Percentiles rank a stretch among this genome's conserved stretches.
Conservation (phyloP, 2,797 vertebrate genomes). For the Oophaga sylvatica region DNA sequence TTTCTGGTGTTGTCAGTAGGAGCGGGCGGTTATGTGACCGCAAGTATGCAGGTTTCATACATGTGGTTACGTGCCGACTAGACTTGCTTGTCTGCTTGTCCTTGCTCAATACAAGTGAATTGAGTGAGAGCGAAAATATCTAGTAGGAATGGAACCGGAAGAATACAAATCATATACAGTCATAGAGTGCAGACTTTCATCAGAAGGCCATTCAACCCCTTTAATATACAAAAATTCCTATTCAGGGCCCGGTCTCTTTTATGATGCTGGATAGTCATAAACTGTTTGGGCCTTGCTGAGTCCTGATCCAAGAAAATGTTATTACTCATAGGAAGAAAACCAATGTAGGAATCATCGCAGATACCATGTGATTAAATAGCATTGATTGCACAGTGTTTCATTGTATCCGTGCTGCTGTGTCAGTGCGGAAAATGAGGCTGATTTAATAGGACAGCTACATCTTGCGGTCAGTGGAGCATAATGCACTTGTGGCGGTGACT, state of each 20-base stretch:
- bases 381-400: neutral
- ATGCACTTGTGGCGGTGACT: slow-evolving; percentile 4
- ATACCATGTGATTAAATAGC: neutral
- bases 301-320: neutral
- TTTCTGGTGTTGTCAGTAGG: no score
- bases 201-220: no score
- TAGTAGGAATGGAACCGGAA: no score
- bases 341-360: neutral
- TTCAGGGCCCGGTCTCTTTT: neutral
- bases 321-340: neutral
- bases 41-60: no score
- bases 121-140: no score
- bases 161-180: no score
- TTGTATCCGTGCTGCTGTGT: neutral
- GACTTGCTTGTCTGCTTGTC: no score
- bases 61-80: no score
- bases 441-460: slow-evolving; percentile 23
- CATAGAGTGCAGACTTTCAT: no score
- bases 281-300: neutral
- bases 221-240: neutral
- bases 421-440: neutral
- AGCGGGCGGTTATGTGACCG: no score
- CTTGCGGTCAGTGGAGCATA: slow-evolving; percentile 37
- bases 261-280: neutral
- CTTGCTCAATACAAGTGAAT: no score